Base-by-base conservation (phyloP, 1,140 invertebrate species). In the Pygmarrhopalites habei region DNA sequence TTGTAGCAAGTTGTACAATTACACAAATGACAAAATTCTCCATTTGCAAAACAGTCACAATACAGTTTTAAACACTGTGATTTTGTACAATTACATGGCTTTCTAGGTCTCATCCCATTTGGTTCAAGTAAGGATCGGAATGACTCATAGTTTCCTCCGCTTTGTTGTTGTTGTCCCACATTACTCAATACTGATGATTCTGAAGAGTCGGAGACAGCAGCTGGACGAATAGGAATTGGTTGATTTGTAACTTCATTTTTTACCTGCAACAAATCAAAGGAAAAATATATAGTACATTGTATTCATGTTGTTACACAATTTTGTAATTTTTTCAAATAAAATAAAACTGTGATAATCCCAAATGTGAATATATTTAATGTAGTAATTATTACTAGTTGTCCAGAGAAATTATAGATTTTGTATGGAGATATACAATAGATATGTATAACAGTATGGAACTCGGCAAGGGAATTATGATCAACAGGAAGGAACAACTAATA, bases 1-100 rank as follows among this genome's bases (percentile, higher is more conserved):
- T 99, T 99, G 65, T 85, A 93, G 77, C 97, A 99, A 77, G 95
- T 96, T 74, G 87, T 92, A 77, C 96, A 99, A 74, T 99, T 99
- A 75, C 97, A 99, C 75, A 91, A 86, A 74, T 92, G 87, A 80
- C 96, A 99, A 76, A 99, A 99, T 78, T 99, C 95, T 23, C 97
- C 96, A 79, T 98, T 98, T 0, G 96, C 95, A 82, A 99, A 99
- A 77, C 97, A 99, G 76, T 99, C 96, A 79, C 97, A 99, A 77
- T 99, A 98, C 77, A 99, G 78, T 79, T 99, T 99, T 28, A 99
- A 82, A 75, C 96, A 99, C 77, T 97, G 93, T 3, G 95, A 98
- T 79, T 98, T 98, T 39, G 93, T 98, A 78, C 96, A 99, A 75
- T 99, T 99, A 76, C 96, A 99, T 14, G 93, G 92, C 78, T 96